Evolutionary conservation across 1,140 invertebrate genomes (phyloP).

Genomic region (Drosophila leontia): DNA sequence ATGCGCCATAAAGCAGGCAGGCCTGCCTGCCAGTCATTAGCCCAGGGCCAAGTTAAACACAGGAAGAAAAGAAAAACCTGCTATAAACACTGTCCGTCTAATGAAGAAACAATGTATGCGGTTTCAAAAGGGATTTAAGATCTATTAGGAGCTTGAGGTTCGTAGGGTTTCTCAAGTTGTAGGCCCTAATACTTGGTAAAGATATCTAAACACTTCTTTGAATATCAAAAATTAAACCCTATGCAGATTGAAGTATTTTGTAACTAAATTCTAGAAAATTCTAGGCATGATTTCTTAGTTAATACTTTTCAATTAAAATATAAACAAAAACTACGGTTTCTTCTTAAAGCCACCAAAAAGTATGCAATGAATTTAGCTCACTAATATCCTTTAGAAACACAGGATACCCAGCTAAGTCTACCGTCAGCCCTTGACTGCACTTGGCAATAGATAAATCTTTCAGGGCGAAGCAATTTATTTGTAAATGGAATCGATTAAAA

Average conservation of each 20-base stretch:
- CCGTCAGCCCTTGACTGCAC: constrained; percentile 10
- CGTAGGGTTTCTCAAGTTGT: no score
- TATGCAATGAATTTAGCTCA: no score
- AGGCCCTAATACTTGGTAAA: no score
- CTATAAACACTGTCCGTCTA: constrained; percentile 1
- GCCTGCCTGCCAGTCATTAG: constrained; percentile 30
- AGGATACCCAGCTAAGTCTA: neutral
- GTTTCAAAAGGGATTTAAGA: constrained; percentile 6
- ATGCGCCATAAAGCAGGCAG: constrained; percentile 44
- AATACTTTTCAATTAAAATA: neutral
- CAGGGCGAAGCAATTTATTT: constrained; percentile 82
- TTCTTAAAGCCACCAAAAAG: neutral
- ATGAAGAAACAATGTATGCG: constrained; percentile 26
- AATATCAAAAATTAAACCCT: neutral
- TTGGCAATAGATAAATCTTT: constrained; percentile 72
- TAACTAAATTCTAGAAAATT: no score
- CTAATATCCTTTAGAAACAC: neutral
- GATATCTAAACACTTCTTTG: neutral
- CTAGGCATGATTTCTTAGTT: no score
- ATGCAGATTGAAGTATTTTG: neutral
- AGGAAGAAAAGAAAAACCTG: neutral
- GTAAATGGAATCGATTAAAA: constrained; percentile 85
- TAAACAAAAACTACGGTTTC: no score
- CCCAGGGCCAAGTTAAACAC: neutral
- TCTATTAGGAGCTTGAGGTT: neutral